phyloP scores from a whole-genome alignment of 2,888 invertebrate species.

The Agonopterix heracliana region DNA sequence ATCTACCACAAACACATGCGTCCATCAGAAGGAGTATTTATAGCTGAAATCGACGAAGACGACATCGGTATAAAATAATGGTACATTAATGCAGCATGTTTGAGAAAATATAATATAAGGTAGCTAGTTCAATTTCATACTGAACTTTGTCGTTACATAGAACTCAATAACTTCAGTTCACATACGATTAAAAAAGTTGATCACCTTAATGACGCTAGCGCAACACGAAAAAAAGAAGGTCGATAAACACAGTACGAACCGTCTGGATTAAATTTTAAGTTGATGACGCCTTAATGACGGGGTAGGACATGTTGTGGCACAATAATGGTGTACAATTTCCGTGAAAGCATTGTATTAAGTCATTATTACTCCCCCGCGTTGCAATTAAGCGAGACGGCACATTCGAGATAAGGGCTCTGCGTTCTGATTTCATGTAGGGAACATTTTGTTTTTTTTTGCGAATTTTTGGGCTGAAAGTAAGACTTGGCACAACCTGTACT shows the following conservation, averaged over 20 bases:
- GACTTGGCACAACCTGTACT: too few relatives aligned
- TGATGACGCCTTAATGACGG: constrained; percentile 50
- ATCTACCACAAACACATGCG: too few relatives aligned
- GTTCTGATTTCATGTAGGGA: constrained; percentile 15
- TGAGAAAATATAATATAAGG: too few relatives aligned
- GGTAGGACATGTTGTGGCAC: constrained; percentile 38
- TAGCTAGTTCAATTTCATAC: too few relatives aligned
- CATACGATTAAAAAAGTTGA: too few relatives aligned
- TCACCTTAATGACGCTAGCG: background rate
- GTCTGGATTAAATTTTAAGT: constrained; percentile 36
- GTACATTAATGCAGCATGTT: too few relatives aligned
- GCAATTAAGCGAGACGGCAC: constrained; percentile 33
- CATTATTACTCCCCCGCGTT: constrained; percentile 39
- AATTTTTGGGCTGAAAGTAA: too few relatives aligned
- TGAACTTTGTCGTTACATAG: too few relatives aligned
- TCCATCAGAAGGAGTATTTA: too few relatives aligned
- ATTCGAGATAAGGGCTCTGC: constrained; percentile 25
- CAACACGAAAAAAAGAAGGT: background rate
- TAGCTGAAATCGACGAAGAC: too few relatives aligned
- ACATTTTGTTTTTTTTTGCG: background rate
- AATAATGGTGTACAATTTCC: constrained; percentile 54
- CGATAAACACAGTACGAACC: constrained; percentile 16
- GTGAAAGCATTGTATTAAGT: constrained; percentile 64
- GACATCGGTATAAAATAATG: too few relatives aligned
- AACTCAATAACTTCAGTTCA: too few relatives aligned